Conservation (phyloP, 1,140 invertebrate species). For the Lerema accius region DNA sequence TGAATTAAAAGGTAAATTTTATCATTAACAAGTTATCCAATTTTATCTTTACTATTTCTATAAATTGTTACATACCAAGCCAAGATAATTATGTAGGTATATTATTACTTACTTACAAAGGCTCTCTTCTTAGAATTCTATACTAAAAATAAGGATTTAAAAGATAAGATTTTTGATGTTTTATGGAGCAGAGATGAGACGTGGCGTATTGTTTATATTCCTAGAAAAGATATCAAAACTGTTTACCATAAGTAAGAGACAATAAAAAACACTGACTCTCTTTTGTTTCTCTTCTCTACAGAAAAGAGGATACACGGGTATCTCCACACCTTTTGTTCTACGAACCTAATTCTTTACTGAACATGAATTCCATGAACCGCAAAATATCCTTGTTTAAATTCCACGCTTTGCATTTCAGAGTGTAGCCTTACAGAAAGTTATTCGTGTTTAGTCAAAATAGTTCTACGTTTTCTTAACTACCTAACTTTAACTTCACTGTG, state of each 20-base stretch:
- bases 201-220: too few species aligned
- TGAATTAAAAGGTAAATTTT: slow-evolving; percentile 44
- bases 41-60: too few species aligned
- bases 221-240: too few species aligned
- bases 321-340: not conserved
- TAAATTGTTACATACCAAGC: too few species aligned
- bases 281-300: not conserved
- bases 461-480: not conserved
- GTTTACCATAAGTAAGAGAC: too few species aligned
- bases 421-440: not conserved
- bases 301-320: not conserved
- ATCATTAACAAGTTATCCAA: too few species aligned
- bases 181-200: too few species aligned
- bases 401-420: not conserved
- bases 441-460: not conserved
- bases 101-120: too few species aligned
- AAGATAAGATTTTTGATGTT: too few species aligned
- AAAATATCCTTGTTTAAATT: not conserved
- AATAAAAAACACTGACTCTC: not conserved
- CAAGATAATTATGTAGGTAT: too few species aligned
- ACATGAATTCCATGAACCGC: not conserved
- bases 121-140: too few species aligned
- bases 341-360: not conserved
- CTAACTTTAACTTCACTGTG: not conserved
- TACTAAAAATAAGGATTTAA: too few species aligned